A percentile compares a stretch with the other conserved stretches of the same genome.
Evolutionary conservation across 2,113 vertebrate genomes (phyloP).

Genomic region (Carassius gibelio): DNA sequence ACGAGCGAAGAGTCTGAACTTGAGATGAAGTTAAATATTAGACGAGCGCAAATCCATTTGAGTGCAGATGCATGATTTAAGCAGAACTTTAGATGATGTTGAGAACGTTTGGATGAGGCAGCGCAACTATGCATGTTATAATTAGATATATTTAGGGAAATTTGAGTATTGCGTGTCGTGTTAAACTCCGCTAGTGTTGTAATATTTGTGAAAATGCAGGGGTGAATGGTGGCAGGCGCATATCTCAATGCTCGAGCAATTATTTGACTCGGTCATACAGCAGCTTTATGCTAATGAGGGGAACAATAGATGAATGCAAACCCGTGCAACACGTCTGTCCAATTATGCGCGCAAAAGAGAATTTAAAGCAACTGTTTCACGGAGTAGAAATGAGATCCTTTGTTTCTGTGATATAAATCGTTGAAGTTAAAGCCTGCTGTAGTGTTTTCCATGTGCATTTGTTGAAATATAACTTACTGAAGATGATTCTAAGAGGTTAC

Average conservation of each 20-base stretch:
- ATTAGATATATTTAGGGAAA: background rate
- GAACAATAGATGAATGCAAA: conserved; percentile 85
- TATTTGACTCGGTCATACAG: conserved; percentile 88
- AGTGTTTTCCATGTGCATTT: background rate
- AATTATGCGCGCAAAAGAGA: conserved; percentile 31
- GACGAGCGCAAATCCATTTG: background rate
- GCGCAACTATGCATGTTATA: background rate
- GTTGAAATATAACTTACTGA: background rate
- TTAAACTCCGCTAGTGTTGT: background rate
- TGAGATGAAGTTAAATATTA: background rate
- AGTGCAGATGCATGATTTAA: background rate
- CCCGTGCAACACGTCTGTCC: conserved; percentile 72
- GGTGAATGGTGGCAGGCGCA: conserved; percentile 70
- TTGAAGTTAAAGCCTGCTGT: background rate
- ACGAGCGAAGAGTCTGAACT: background rate
- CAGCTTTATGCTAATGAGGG: conserved; percentile 95
- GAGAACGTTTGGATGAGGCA: background rate
- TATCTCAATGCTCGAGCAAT: conserved; percentile 80
- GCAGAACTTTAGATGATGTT: background rate
- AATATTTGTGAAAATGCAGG: conserved; percentile 47
- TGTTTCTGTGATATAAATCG: background rate
- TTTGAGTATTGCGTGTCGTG: background rate
- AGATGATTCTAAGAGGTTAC: background rate
- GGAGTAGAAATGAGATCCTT: background rate
- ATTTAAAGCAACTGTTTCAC: conserved; percentile 35